A percentile compares a stretch with the other conserved stretches of the same genome.
Conservation (phyloP, 2,113 vertebrate species). For the Urocynchramus pylzowi region DNA sequence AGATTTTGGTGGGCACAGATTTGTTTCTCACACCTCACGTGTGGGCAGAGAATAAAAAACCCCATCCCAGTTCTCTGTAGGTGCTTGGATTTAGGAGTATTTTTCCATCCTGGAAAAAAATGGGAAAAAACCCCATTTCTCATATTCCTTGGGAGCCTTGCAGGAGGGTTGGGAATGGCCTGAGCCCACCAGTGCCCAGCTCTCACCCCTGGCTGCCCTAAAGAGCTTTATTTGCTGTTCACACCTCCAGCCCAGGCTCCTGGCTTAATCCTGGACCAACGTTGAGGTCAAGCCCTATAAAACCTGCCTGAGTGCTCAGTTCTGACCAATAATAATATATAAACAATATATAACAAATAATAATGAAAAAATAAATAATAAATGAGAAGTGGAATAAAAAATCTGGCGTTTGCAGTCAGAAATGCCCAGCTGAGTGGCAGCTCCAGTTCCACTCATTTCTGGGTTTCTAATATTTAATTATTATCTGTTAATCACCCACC, state of each 20-base stretch:
- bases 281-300: accelerated
- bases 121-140: no score
- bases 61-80: background rate
- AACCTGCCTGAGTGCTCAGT: background rate
- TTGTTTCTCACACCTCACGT: accelerated
- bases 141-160: background rate
- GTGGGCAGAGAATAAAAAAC: background rate
- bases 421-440: background rate
- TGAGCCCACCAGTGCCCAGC: background rate
- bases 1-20: accelerated
- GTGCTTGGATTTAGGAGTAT: background rate
- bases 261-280: background rate
- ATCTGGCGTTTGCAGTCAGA: background rate
- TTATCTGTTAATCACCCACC: accelerated
- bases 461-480: background rate
- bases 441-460: background rate
- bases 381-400: background rate
- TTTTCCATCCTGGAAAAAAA: background rate
- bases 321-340: background rate
- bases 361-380: background rate
- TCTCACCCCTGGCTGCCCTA: background rate
- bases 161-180: background rate
- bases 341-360: background rate
- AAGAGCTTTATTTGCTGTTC: background rate
- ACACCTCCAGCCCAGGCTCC: background rate